Base-by-base conservation (phyloP, 1,140 invertebrate species). In the Temnothorax curvispinosus region DNA sequence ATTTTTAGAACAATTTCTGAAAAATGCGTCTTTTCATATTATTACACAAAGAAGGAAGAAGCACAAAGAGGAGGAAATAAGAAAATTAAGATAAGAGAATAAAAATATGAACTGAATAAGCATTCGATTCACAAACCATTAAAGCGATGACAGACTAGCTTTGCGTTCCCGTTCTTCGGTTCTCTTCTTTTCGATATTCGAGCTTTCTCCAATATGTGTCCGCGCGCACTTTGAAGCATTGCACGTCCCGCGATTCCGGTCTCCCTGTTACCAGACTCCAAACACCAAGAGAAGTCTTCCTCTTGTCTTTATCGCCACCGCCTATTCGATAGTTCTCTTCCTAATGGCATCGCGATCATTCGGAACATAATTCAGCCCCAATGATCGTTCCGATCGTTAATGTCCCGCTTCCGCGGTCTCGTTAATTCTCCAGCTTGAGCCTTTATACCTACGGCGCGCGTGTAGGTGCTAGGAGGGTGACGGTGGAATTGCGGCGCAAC, bases 371-470 rank as follows among this genome's bases (percentile, higher is more conserved):
- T 91, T 91, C 86, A 90, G 72, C 47, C 87, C 65, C 89, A 87
- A 91, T 89, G 86, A 88, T 88, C 87, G 81, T 90, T 60, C 27
- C 41, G 62, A 88, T 90, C 87, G 85, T 90, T 92, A 91, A 90
- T 89, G 88, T 87, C 85, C 54, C 81, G 82, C 54, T 60, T 47
- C 44, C 72, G 74, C 76, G 86, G 86, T 87, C 88, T 80, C 91
- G 89, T 93, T 93, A 92, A 93, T 92, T 92, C 91, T 85, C 72
- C 32, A 44, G 54, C 74, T 75, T 58, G 54, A 82, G 88, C 72
- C 52, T 77, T 67, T 64, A 64, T 81, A 21, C 0, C 21, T 21
- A 72, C 38, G 41, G 62, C 58, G 71, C 62, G n/a, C 60, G 56
- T 81, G 60, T 77, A 62, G 13, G 64, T 67, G 56, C 64, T 65